A percentile compares a stretch with the other conserved stretches of the same genome.
These are phyloP conservation scores for Piezodorus guildinii DNA, from an alignment of 1,140 invertebrate species.

Conservation along the genomic window DNA sequence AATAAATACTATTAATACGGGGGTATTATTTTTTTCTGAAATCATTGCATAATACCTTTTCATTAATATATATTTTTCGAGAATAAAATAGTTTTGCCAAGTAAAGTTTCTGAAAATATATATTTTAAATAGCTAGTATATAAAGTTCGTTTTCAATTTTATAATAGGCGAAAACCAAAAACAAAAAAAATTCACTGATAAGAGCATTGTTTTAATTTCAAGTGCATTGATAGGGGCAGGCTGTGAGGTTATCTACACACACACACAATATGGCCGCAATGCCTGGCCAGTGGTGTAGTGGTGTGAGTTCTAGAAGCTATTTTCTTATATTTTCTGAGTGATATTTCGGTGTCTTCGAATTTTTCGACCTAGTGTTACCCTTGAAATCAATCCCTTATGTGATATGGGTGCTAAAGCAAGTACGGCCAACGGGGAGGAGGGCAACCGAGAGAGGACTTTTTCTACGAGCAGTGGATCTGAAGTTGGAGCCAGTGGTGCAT, in stretches of 20 bases:
- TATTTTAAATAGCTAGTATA: too few species aligned
- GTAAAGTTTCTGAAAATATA: too few species aligned
- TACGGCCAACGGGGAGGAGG: constrained; percentile 56
- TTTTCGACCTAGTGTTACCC: neutral
- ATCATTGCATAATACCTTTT: too few species aligned
- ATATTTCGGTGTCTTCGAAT: neutral
- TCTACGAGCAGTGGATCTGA: constrained; percentile 48
- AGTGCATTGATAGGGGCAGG: constrained; percentile 8
- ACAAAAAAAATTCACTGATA: neutral
- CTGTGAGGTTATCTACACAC: constrained; percentile 16
- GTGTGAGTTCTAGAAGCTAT: constrained; percentile 6
- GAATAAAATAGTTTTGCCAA: too few species aligned
- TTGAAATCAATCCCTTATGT: constrained; percentile 13
- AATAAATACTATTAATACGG: too few species aligned
- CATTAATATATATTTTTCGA: too few species aligned
- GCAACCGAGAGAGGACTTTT: constrained; percentile 60
- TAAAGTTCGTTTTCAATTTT: too few species aligned
- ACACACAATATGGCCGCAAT: constrained; percentile 25
- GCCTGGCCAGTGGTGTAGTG: constrained; percentile 19
- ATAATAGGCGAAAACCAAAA: too few species aligned
- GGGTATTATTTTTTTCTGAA: too few species aligned
- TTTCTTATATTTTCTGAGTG: constrained; percentile 19
- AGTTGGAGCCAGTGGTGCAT: constrained; percentile 50
- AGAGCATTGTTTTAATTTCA: constrained; percentile 6
- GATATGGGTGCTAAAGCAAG: constrained; percentile 72